Percentiles rank a stretch among this genome's conserved stretches.
Evolutionary conservation across 1,140 invertebrate genomes (phyloP).

Genomic region (Papilio xuthus): DNA sequence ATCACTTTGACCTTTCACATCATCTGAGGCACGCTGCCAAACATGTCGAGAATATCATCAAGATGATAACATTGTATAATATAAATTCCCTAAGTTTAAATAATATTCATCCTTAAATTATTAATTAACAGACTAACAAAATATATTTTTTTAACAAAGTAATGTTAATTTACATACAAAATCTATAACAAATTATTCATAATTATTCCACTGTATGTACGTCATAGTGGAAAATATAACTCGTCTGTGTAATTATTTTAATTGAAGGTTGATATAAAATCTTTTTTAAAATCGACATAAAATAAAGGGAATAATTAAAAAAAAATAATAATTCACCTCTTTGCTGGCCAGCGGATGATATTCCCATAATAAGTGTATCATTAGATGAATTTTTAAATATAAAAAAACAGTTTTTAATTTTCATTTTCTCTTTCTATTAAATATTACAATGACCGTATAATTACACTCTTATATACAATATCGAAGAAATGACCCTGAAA

Average conservation of each 20-base stretch:
- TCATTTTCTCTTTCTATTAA: neutral
- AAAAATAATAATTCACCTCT: neutral
- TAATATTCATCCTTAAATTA: too few species aligned
- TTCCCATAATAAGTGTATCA: conserved; percentile 1
- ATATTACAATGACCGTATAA: neutral
- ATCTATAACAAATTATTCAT: too few species aligned
- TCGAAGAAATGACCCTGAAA: neutral
- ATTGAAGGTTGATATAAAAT: neutral
- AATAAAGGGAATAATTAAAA: neutral
- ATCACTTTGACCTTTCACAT: conserved; percentile 5
- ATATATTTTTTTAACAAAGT: too few species aligned
- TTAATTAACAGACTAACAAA: too few species aligned
- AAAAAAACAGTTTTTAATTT: neutral
- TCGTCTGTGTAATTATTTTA: neutral
- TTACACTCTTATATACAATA: neutral
- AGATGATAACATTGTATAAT: neutral
- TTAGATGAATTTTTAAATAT: neutral
- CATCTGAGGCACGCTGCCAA: conserved; percentile 5
- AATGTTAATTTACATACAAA: too few species aligned
- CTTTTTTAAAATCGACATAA: neutral
- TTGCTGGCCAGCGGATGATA: neutral
- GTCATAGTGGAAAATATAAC: neutral
- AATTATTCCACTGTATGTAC: neutral
- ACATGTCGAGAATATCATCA: neutral
- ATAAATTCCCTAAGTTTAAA: neutral